phyloP scores from a whole-genome alignment of 2,797 vertebrate species.

The Neoniphon sammara region DNA sequence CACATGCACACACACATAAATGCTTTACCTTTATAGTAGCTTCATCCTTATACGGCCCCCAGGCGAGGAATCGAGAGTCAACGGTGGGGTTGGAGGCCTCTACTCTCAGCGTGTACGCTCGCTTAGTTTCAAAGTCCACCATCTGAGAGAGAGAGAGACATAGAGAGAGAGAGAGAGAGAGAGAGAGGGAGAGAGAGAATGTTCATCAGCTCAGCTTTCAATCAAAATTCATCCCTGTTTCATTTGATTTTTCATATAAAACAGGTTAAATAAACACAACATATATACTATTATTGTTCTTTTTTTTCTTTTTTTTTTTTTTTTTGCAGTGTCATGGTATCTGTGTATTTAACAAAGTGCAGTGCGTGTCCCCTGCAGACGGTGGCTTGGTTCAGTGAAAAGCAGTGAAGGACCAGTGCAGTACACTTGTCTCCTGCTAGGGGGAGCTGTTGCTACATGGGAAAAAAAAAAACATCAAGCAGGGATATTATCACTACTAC shows the following conservation, averaged over 20 bases:
- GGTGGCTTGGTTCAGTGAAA: slow-evolving; percentile 6
- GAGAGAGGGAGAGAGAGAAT: slow-evolving; percentile 7
- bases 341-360: neutral
- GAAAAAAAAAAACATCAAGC: slow-evolving; percentile 21
- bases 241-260: neutral
- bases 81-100: slow-evolving; percentile 92
- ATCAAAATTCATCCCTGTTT: neutral
- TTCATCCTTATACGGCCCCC: slow-evolving; percentile 95
- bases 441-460: slow-evolving; percentile 80
- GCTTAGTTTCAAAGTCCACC: slow-evolving; percentile 95
- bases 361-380: slow-evolving; percentile 4
- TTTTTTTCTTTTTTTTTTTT: neutral
- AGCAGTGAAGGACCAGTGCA: slow-evolving; percentile 10
- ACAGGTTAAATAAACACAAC: no score
- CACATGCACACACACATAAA: neutral
- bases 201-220: neutral
- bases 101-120: slow-evolving; percentile 91
- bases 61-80: slow-evolving; percentile 91
- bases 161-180: slow-evolving; percentile 32
- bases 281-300: no score
- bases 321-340: neutral
- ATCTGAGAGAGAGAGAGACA: slow-evolving; percentile 76
- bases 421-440: slow-evolving; percentile 57
- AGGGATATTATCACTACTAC: neutral
- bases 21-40: slow-evolving; percentile 90